Conservation (phyloP, 1,140 invertebrate genomes). For the Belonocnema kinseyi region DNA sequence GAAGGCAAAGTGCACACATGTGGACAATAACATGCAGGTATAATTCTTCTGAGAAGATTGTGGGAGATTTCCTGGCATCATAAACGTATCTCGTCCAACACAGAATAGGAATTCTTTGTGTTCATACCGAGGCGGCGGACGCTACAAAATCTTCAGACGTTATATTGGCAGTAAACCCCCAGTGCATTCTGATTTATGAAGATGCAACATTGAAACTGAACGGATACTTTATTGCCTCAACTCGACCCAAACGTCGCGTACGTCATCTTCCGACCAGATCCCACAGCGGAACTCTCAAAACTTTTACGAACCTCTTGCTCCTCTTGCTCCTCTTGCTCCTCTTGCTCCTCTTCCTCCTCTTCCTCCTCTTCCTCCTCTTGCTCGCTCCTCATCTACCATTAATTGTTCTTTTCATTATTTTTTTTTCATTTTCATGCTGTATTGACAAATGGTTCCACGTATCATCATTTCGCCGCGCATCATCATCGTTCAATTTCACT, state of each 20-base stretch:
- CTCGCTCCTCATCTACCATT: not conserved
- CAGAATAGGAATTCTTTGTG: conserved; percentile 28
- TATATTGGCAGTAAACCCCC: conserved; percentile 19
- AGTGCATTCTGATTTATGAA: conserved; percentile 22
- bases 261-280: conserved; percentile 3
- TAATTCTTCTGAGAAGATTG: conserved; percentile 21
- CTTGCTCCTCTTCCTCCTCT: not conserved
- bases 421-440: no score
- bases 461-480: no score
- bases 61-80: not conserved
- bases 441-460: no score
- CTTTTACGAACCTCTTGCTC: not conserved
- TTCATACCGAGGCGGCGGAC: conserved; percentile 19
- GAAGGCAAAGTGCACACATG: no score
- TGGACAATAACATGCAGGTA: not conserved
- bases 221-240: conserved; percentile 4
- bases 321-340: not conserved
- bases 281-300: not conserved
- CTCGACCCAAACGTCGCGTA: conserved; percentile 20
- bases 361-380: not conserved
- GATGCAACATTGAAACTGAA: conserved; percentile 26
- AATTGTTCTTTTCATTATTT: not conserved
- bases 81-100: conserved; percentile 7
- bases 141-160: conserved; percentile 19
- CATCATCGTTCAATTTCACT: no score